These are phyloP conservation scores for Saguinus imperator DNA, from an alignment of 2,113 vertebrate genomes.

Conservation along the genomic window DNA sequence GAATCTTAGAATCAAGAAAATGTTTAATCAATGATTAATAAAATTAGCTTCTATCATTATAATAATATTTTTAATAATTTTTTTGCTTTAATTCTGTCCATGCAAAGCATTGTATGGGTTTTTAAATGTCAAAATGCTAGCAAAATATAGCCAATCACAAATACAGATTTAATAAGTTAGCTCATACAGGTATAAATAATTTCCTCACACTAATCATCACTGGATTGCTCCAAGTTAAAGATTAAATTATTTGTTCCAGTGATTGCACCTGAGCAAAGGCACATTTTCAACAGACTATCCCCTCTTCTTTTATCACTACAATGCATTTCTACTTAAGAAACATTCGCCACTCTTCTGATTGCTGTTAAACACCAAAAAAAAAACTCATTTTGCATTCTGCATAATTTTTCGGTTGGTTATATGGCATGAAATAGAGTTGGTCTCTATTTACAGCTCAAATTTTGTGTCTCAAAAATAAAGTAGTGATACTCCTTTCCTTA, in stretches of 20 bases:
- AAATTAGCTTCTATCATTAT: conserved; percentile 21
- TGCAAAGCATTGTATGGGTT: background rate
- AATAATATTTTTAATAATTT: background rate
- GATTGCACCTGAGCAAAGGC: background rate
- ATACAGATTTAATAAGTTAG: background rate
- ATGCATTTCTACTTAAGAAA: background rate
- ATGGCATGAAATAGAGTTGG: background rate
- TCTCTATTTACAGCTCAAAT: background rate
- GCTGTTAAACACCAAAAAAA: background rate
- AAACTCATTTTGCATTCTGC: background rate
- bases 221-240: background rate
- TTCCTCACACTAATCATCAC: background rate
- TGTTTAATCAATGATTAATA: background rate
- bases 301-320: background rate
- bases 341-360: background rate
- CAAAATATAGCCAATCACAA: background rate
- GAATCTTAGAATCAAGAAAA: background rate
- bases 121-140: background rate
- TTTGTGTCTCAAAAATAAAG: background rate
- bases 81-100: conserved; percentile 26
- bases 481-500: background rate
- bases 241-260: background rate
- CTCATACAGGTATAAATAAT: background rate
- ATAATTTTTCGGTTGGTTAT: background rate
- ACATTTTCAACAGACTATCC: background rate